A percentile compares a stretch with the other conserved stretches of the same genome.
These are phyloP conservation scores for Prunella strophiata DNA, from an alignment of 2,797 vertebrate genomes.

Conservation along the genomic window DNA sequence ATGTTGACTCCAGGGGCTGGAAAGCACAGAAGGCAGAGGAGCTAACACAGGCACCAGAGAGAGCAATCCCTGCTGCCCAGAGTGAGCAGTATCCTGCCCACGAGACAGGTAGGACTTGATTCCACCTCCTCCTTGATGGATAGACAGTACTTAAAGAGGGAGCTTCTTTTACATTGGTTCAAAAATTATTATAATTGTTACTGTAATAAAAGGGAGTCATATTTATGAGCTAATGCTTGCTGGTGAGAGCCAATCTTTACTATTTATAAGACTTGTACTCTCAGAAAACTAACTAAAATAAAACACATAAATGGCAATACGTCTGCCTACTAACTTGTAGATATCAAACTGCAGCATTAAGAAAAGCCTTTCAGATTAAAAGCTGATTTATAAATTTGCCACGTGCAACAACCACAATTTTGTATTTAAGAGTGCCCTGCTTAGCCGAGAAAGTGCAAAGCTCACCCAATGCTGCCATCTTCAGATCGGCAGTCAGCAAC, in stretches of 20 bases:
- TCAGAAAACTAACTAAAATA: slow-evolving; percentile 18
- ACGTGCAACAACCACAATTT: background rate
- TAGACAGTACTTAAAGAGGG: background rate
- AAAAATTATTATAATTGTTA: background rate
- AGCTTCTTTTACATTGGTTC: background rate
- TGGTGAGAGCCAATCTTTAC: background rate
- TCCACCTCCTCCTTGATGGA: background rate
- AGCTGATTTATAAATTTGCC: slow-evolving; percentile 31
- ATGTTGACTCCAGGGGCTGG: background rate
- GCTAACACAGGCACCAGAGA: background rate
- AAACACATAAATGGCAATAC: slow-evolving; percentile 22
- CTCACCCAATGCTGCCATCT: slow-evolving; percentile 82
- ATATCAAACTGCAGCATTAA: slow-evolving; percentile 6
- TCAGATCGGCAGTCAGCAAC: slow-evolving; percentile 53
- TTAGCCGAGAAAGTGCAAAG: slow-evolving; percentile 26
- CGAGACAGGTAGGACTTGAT: background rate
- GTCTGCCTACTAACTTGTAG: slow-evolving; percentile 31
- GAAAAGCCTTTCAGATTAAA: slow-evolving; percentile 62
- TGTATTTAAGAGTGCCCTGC: background rate
- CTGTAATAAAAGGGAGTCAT: background rate
- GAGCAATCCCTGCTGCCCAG: background rate
- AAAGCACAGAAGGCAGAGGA: background rate
- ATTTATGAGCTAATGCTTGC: background rate
- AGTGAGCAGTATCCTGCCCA: background rate
- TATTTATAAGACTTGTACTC: slow-evolving; percentile 28